phyloP scores from a whole-genome alignment of 1,140 invertebrate genomes.

The Eufriesea mexicana region DNA sequence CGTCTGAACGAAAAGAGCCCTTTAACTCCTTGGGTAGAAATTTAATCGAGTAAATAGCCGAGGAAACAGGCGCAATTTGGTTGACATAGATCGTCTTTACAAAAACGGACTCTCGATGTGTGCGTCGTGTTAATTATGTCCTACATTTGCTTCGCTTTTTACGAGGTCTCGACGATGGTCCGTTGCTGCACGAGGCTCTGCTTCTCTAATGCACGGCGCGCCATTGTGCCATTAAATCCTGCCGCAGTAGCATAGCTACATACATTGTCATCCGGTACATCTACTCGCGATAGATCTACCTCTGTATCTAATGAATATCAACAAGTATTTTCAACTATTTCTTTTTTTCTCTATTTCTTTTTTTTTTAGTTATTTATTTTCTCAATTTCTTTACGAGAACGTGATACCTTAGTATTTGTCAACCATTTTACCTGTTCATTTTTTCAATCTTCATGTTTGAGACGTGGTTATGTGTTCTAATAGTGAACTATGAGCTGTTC shows the following conservation, averaged over 20 bases:
- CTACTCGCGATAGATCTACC: background rate
- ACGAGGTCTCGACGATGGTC: constrained; percentile 9
- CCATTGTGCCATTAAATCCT: background rate
- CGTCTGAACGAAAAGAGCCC: too few relatives aligned
- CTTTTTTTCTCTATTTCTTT: background rate
- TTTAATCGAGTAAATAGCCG: constrained; percentile 35
- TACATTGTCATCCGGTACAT: background rate
- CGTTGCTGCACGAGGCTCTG: background rate
- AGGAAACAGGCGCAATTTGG: constrained; percentile 17
- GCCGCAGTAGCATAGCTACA: background rate
- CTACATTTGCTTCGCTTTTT: constrained; percentile 41
- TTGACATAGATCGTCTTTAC: constrained; percentile 38
- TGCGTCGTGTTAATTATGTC: constrained; percentile 43
- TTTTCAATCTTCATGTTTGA: background rate
- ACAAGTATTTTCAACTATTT: background rate
- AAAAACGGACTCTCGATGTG: constrained; percentile 23
- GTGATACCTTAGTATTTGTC: background rate
- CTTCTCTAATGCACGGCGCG: constrained; percentile 4
- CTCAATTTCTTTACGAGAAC: background rate
- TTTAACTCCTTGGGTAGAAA: background rate
- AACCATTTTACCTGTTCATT: background rate
- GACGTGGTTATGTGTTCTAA: background rate
- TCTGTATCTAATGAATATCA: background rate
- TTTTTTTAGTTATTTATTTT: too few relatives aligned
- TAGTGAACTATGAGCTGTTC: background rate